A percentile compares a stretch with the other conserved stretches of the same genome.
Evolutionary conservation across 2,113 vertebrate genomes (phyloP).

Genomic region (Coturnix japonica): DNA sequence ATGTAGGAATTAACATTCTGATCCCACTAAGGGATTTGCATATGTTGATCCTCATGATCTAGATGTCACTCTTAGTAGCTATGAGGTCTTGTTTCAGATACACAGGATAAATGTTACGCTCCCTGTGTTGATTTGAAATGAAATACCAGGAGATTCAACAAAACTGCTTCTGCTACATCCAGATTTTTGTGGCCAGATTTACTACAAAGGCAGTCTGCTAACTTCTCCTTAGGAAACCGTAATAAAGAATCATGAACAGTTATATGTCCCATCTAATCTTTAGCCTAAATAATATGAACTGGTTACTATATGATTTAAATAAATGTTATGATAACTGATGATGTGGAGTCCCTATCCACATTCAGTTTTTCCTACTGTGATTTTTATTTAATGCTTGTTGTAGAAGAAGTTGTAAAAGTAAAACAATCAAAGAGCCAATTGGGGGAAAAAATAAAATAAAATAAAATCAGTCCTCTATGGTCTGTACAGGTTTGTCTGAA

Average conservation of each 20-base stretch:
- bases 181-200: neutral
- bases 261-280: neutral
- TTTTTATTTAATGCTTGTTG: neutral
- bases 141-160: neutral
- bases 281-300: neutral
- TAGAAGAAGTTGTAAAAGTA: neutral
- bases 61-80: neutral
- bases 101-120: neutral
- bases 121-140: neutral
- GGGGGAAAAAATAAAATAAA: neutral
- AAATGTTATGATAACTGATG: neutral
- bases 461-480: neutral
- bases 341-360: neutral
- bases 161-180: neutral
- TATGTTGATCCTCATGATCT: neutral
- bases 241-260: neutral
- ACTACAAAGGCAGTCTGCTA: neutral
- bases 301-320: neutral
- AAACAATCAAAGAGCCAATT: neutral
- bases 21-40: neutral
- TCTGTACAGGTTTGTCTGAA: rapidly evolving
- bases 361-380: neutral
- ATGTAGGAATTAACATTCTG: slow-evolving; percentile 58
- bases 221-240: neutral
- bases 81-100: neutral